Percentiles rank a stretch among this genome's conserved stretches.
Conservation (phyloP, 2,797 vertebrate genomes). For the Sparidentex hasta region DNA sequence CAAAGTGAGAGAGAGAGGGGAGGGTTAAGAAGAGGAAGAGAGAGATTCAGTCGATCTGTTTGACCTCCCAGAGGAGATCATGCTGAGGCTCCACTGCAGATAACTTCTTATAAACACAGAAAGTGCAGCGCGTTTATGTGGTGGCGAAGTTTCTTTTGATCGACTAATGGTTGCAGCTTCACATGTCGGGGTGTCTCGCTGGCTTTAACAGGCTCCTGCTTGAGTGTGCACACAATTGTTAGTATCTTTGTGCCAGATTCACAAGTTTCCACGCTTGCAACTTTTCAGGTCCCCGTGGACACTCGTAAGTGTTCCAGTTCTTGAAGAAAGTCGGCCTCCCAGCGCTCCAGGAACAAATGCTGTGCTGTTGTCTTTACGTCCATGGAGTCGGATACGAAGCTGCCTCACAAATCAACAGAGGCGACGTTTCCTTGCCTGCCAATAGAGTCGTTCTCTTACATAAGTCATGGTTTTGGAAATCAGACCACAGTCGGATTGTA, state of each 20-base stretch:
- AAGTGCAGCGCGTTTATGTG: no score
- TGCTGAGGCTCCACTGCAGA: conserved; percentile 23
- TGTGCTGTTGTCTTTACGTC: conserved; percentile 14
- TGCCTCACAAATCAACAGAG: conserved; percentile 50
- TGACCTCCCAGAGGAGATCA: conserved; percentile 32
- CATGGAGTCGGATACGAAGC: conserved; percentile 31
- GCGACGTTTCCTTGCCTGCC: conserved; percentile 33
- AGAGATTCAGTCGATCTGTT: conserved; percentile 33
- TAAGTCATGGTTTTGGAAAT: conserved; percentile 52
- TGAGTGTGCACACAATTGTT: not conserved
- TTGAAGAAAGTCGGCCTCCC: conserved; percentile 14
- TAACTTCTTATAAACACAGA: conserved; percentile 34
- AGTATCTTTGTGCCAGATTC: not conserved
- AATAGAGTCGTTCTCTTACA: conserved; percentile 49
- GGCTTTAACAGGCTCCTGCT: not conserved
- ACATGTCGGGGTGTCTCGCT: not conserved
- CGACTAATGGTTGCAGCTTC: not conserved
- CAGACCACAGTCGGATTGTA: conserved; percentile 23
- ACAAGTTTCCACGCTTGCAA: not conserved
- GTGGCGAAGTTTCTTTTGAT: no score
- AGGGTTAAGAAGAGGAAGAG: conserved; percentile 37
- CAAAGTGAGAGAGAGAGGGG: conserved; percentile 28
- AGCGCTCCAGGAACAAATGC: conserved; percentile 9
- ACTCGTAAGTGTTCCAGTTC: conserved; percentile 34
- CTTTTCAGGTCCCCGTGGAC: conserved; percentile 4